Conservation (phyloP, 2,797 vertebrate species). For the Propithecus deckenii region DNA sequence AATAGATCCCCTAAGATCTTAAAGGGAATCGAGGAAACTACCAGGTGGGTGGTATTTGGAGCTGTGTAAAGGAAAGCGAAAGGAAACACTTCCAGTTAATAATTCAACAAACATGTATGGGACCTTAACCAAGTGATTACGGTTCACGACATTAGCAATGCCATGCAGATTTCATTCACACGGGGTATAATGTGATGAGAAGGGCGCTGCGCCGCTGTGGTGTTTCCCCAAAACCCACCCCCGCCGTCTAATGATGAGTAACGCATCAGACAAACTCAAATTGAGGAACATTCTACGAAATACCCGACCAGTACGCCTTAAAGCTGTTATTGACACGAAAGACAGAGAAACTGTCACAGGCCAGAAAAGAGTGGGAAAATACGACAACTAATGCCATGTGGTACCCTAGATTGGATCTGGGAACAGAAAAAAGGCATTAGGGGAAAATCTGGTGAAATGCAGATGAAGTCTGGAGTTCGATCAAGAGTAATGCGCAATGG, state of each 20-base stretch:
- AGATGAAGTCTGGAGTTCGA: not conserved
- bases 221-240: not conserved
- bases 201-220: fast-evolving
- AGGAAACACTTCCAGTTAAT: not conserved
- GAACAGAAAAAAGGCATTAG: not conserved
- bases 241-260: not conserved
- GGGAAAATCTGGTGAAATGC: not conserved
- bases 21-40: not conserved
- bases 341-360: not conserved
- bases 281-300: not conserved
- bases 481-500: not conserved
- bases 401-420: not conserved
- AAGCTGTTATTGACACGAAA: not conserved
- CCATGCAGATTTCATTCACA: not conserved
- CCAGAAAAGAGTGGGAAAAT: not conserved
- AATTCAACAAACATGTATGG: not conserved
- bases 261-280: not conserved
- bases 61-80: not conserved
- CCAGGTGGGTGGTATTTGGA: not conserved
- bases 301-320: not conserved
- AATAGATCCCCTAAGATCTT: not conserved
- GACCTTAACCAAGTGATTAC: not conserved
- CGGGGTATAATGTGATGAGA: not conserved
- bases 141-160: not conserved
- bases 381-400: not conserved